Percentiles rank a stretch among this genome's conserved stretches.
phyloP scores from a whole-genome alignment of 2,888 invertebrate species.

The Dolichopus griseipennis region DNA sequence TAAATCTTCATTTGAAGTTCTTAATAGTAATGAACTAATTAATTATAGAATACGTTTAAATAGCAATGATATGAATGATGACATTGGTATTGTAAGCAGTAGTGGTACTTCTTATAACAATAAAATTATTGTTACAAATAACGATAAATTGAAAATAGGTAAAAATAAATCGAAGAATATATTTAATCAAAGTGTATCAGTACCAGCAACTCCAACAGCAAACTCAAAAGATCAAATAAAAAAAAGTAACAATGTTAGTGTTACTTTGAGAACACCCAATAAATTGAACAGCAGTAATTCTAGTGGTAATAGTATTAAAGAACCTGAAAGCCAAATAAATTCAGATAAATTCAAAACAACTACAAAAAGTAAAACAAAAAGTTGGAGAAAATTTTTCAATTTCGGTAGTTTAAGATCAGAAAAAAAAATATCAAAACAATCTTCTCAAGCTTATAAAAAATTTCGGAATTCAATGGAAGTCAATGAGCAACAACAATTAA shows the following conservation, averaged over 20 bases:
- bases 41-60: neutral
- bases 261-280: slow-evolving; percentile 8
- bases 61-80: neutral
- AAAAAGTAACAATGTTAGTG: slow-evolving; percentile 2
- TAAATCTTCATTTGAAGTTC: slow-evolving; percentile 24
- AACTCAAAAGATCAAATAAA: neutral
- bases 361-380: slow-evolving; percentile 24
- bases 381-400: slow-evolving; percentile 21
- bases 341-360: slow-evolving; percentile 15
- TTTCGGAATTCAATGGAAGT: slow-evolving; percentile 28
- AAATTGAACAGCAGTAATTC: slow-evolving; percentile 17
- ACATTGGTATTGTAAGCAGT: slow-evolving; percentile 26
- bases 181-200: neutral
- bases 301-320: slow-evolving; percentile 13
- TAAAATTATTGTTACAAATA: slow-evolving; percentile 38
- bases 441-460: slow-evolving; percentile 26
- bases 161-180: neutral
- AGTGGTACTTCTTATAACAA: slow-evolving; percentile 36
- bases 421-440: slow-evolving; percentile 23
- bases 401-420: slow-evolving; percentile 18
- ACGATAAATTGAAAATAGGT: neutral
- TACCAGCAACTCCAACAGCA: slow-evolving; percentile 10
- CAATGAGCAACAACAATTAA: slow-evolving; percentile 13
- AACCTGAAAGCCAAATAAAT: slow-evolving; percentile 24
- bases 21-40: neutral